Percentiles rank a stretch among this genome's conserved stretches.
Conservation (phyloP, 2,888 invertebrate species). For the Iphiclides podalirius region DNA sequence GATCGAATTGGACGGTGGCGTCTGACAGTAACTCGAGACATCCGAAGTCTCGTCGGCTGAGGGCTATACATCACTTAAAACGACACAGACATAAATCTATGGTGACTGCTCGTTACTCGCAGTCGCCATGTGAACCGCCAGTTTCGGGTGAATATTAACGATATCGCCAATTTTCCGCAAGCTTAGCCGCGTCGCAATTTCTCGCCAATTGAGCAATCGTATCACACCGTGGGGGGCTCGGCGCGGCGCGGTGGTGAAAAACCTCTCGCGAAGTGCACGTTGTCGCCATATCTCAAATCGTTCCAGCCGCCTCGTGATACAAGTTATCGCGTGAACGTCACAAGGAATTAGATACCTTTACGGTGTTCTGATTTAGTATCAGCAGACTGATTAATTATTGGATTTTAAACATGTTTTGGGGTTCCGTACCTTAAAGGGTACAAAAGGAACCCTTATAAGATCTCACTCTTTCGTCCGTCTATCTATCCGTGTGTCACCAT, state of each 20-base stretch:
- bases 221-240: conserved; percentile 52
- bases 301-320: background rate
- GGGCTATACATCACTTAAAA: conserved; percentile 72
- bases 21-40: conserved; percentile 60
- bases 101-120: conserved; percentile 74
- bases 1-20: conserved; percentile 31
- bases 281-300: background rate
- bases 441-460: no score
- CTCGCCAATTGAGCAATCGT: conserved; percentile 78
- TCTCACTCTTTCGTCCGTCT: no score
- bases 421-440: no score
- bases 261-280: conserved; percentile 6
- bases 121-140: conserved; percentile 75
- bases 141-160: conserved; percentile 80
- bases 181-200: conserved; percentile 77
- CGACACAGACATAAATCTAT: conserved; percentile 75
- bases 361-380: no score
- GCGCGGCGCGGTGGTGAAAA: conserved; percentile 41
- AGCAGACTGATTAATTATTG: no score
- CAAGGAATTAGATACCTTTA: background rate
- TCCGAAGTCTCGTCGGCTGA: conserved; percentile 52
- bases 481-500: no score
- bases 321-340: background rate
- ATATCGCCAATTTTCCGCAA: conserved; percentile 79
- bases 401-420: no score